A percentile compares a stretch with the other conserved stretches of the same genome.
Conservation (phyloP, 2,797 vertebrate genomes). For the Pantherophis vulpinus region DNA sequence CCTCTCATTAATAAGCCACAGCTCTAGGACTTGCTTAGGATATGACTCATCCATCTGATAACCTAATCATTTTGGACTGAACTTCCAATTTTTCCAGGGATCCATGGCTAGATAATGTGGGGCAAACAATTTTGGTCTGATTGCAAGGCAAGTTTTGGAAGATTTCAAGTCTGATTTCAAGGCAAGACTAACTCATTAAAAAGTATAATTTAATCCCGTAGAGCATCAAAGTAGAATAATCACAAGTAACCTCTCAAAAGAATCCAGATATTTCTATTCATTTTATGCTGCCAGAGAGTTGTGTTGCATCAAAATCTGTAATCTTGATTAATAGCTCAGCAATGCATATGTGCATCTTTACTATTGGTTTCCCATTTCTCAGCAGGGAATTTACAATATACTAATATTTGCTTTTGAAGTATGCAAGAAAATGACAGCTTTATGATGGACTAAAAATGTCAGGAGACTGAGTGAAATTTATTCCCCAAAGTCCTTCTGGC, state of each 20-base stretch:
- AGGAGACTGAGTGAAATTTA: slow-evolving; percentile 5
- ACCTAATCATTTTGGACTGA: neutral
- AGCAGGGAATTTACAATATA: slow-evolving; percentile 10
- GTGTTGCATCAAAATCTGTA: slow-evolving; percentile 18
- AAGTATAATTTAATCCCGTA: slow-evolving; percentile 63
- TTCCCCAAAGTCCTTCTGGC: slow-evolving; percentile 38
- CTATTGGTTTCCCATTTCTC: slow-evolving; percentile 37
- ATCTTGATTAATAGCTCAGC: slow-evolving; percentile 37
- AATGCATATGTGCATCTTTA: slow-evolving; percentile 21
- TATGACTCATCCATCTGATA: neutral
- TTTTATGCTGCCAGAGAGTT: neutral
- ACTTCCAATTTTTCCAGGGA: neutral
- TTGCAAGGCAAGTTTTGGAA: neutral
- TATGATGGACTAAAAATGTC: slow-evolving; percentile 22
- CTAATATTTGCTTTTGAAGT: slow-evolving; percentile 24
- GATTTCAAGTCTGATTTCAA: neutral
- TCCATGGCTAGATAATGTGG: neutral
- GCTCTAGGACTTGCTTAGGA: neutral
- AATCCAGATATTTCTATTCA: neutral
- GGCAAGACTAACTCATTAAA: slow-evolving; percentile 69
- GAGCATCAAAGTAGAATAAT: neutral
- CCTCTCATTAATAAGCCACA: neutral
- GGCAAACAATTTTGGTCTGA: neutral
- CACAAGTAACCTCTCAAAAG: neutral
- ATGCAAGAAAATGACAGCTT: slow-evolving; percentile 15